Evolutionary conservation across 2,888 invertebrate genomes (phyloP), one percentile per base, ranked within the genome.

Genomic region (Archaeoteleia sp.): DNA sequence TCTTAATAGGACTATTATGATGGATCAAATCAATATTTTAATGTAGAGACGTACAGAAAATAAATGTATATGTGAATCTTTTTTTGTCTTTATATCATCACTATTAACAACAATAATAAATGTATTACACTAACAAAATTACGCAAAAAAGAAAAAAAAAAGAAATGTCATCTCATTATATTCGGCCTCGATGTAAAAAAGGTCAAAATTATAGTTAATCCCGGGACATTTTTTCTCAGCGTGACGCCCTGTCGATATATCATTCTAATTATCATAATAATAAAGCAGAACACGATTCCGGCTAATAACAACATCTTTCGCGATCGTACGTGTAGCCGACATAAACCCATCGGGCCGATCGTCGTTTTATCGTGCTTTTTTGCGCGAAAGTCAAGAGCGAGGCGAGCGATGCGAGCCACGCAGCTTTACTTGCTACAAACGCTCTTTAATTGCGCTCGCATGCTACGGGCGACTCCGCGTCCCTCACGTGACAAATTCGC

Each of bases 371-470:
- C 20, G 20, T 20, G 20, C 5, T 5, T 42, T 25, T 42, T 42
- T 12, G 12, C 12, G 27, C 27, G 10, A 42, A 27, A 40, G 20
- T 20, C 20, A 2, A 5, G 20, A 20, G 20, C 20, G 20, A 2
- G 20, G 20, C 20, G 3, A 20, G 20, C 20, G 20, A 20, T 20
- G 3, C 20, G 20, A 20, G 20, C 20, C 20, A 20, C 20, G 20
- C 17, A 9, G 23, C 17, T n/a, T n/a, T n/a, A n/a, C n/a, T n/a
- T n/a, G n/a, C 20, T 2, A 8, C 14, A n/a, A n/a, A 23, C n/a
- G 48, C 30, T 12, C 30, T 46, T 57, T 57, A 57, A 57, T 60
- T 60, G 49, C 42, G 35, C 48, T 32, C 49, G 49, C 49, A 60
- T 20, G 42, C 40, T 10, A 39, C 20, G 37, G 15, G 37, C 32